Conservation (phyloP, 1,140 invertebrate genomes). For the Aphidius gifuensis region DNA sequence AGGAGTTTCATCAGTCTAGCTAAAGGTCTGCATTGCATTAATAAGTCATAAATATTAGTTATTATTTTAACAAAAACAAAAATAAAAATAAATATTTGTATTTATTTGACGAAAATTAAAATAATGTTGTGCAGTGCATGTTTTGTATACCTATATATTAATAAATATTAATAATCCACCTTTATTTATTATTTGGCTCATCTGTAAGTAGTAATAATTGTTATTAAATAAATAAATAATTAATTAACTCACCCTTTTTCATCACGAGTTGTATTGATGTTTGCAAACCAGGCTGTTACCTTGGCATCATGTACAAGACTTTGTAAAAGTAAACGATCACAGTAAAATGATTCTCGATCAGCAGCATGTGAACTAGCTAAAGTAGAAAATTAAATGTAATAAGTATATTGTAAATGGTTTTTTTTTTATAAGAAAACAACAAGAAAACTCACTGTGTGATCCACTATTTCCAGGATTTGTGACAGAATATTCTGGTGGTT, state of each 20-base stretch:
- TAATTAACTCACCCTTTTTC: slow-evolving; percentile 63
- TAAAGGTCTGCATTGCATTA: slow-evolving; percentile 57
- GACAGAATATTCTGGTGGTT: slow-evolving; percentile 57
- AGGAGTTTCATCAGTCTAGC: slow-evolving; percentile 57
- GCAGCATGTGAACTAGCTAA: slow-evolving; percentile 57
- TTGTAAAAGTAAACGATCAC: slow-evolving; percentile 79
- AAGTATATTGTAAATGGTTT: too few relatives aligned
- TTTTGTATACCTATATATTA: slow-evolving; percentile 21
- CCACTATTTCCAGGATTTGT: slow-evolving; percentile 41
- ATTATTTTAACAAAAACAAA: slow-evolving; percentile 6
- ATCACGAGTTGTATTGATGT: slow-evolving; percentile 66
- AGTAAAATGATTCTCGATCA: slow-evolving; percentile 64
- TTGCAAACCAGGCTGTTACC: slow-evolving; percentile 79
- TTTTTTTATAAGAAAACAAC: slow-evolving; percentile 5
- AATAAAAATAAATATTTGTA: slow-evolving; percentile 22
- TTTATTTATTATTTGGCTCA: too few relatives aligned
- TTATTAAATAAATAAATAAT: slow-evolving; percentile 31
- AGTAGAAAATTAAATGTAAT: slow-evolving; percentile 13
- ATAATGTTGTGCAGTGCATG: slow-evolving; percentile 44
- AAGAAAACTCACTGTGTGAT: slow-evolving; percentile 20
- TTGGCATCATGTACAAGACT: slow-evolving; percentile 84
- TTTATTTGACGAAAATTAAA: too few relatives aligned
- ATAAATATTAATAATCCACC: too few relatives aligned
- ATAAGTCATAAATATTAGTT: slow-evolving; percentile 53
- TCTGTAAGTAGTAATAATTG: slow-evolving; percentile 28